phyloP scores from a whole-genome alignment of 2,113 vertebrate genomes.

The Silurus meridionalis region DNA sequence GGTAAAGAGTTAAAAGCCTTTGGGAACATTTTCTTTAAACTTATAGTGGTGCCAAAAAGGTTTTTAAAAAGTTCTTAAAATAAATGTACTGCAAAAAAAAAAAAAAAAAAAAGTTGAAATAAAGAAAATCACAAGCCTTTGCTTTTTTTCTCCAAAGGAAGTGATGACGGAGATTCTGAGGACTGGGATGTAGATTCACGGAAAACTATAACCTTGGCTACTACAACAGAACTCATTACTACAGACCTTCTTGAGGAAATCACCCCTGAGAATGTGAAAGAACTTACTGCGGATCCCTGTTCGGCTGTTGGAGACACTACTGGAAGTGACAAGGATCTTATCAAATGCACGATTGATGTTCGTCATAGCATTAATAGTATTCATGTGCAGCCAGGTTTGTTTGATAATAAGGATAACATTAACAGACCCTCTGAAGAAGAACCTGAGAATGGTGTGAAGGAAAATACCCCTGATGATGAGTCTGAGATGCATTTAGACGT shows the following conservation, averaged over 20 bases:
- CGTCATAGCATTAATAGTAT: not conserved
- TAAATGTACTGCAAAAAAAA: not conserved
- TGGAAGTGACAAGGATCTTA: not conserved
- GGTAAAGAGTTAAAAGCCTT: not conserved
- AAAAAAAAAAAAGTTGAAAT: too few relatives aligned
- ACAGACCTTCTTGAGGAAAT: constrained; percentile 29
- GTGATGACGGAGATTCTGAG: constrained; percentile 34
- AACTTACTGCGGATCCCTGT: constrained; percentile 6
- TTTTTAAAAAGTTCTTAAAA: not conserved
- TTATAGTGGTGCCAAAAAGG: not conserved
- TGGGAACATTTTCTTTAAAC: not conserved
- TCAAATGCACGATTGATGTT: not conserved
- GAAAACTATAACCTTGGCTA: constrained; percentile 9
- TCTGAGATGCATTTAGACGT: constrained; percentile 10
- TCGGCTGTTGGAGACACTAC: not conserved
- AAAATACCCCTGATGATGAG: not conserved
- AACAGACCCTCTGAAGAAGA: not conserved
- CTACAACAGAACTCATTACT: constrained; percentile 18
- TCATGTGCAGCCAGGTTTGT: not conserved
- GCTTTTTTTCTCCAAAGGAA: not conserved
- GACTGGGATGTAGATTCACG: constrained; percentile 24
- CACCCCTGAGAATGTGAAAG: not conserved
- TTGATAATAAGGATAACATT: not conserved
- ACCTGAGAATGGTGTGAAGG: constrained; percentile 1
- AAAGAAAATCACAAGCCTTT: not conserved